Conservation (phyloP, 2,797 vertebrate species). For the Nothura maculosa region DNA sequence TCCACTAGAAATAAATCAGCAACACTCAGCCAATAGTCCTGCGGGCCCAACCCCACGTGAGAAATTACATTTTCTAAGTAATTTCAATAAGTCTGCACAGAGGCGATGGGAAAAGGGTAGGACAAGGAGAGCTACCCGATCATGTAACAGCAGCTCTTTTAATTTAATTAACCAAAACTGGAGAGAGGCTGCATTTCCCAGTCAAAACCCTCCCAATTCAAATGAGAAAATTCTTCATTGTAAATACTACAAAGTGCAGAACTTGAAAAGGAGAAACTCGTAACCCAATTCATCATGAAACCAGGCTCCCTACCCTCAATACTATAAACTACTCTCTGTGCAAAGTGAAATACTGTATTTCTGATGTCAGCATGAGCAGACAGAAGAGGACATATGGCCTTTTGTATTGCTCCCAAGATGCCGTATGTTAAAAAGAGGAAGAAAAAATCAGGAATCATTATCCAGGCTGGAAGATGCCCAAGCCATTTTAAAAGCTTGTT, state of each 20-base stretch:
- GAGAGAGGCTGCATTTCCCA: background rate
- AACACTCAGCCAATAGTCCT: background rate
- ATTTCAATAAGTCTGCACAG: background rate
- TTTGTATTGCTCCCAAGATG: slow-evolving; percentile 47
- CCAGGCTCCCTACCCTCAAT: background rate
- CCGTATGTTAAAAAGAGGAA: background rate
- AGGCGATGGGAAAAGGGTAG: fast-evolving
- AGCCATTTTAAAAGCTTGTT: slow-evolving; percentile 9
- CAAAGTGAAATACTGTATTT: background rate
- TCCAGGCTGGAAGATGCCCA: slow-evolving; percentile 31
- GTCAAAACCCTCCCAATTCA: background rate
- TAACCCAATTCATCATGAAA: background rate
- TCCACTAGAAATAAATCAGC: background rate
- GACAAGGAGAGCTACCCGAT: background rate
- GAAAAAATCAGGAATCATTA: background rate
- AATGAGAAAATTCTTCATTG: background rate
- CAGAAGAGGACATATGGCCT: slow-evolving; percentile 40
- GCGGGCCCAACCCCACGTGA: background rate
- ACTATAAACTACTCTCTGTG: background rate
- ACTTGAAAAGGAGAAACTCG: background rate
- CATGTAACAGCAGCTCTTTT: background rate
- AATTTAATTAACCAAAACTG: background rate
- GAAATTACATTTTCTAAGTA: background rate
- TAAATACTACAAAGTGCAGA: background rate
- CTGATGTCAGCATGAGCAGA: slow-evolving; percentile 23